phyloP scores from a whole-genome alignment of 2,888 invertebrate genomes.

The Eucriotettix oculatus region DNA sequence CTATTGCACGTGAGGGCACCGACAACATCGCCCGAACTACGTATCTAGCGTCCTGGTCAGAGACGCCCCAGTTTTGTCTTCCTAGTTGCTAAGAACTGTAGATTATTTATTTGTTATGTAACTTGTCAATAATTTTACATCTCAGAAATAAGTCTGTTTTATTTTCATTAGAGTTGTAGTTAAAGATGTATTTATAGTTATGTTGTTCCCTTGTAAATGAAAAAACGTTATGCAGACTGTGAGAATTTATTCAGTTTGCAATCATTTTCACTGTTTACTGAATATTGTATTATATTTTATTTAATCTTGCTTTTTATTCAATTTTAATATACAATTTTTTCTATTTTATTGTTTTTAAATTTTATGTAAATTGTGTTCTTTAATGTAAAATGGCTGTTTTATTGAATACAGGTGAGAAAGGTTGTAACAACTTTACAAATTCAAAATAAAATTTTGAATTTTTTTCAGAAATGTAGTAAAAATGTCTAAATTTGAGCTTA shows the following conservation, averaged over 20 bases:
- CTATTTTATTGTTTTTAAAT: constrained; percentile 6
- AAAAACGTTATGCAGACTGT: constrained; percentile 3
- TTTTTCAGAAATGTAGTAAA: no score
- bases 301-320: constrained; percentile 8
- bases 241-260: constrained; percentile 2
- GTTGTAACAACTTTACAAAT: constrained; percentile 1
- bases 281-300: constrained; percentile 6
- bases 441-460: neutral
- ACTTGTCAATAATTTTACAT: constrained; percentile 5
- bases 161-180: constrained; percentile 4
- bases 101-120: constrained; percentile 5
- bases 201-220: constrained; percentile 1
- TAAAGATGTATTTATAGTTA: neutral
- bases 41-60: constrained; percentile 3
- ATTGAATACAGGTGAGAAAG: neutral
- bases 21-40: neutral
- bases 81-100: constrained; percentile 14
- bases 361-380: constrained; percentile 9
- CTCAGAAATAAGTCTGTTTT: constrained; percentile 6
- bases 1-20: constrained; percentile 13
- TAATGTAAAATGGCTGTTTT: neutral
- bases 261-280: constrained; percentile 3
- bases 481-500: no score
- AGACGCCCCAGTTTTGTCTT: constrained; percentile 13
- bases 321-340: constrained; percentile 7